Evolutionary conservation across 1,140 invertebrate genomes (phyloP).

Genomic region (Atopsyche davidsoni): DNA sequence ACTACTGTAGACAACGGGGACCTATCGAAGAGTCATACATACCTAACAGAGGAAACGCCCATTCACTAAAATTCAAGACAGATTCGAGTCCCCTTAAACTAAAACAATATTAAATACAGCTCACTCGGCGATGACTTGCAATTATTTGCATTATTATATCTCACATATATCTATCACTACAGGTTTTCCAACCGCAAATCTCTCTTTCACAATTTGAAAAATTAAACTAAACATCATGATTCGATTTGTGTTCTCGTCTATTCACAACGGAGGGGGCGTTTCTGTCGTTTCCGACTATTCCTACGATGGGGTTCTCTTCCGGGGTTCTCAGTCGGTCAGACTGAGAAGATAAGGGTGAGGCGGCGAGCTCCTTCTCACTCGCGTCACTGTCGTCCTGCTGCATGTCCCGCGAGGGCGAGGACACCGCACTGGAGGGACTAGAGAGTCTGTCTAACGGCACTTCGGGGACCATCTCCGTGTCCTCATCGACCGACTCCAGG

Average conservation of each 20-base stretch:
- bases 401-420: conserved; percentile 15
- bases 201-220: not conserved
- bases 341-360: not conserved
- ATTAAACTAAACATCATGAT: conserved; percentile 26
- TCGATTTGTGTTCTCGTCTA: conserved; percentile 25
- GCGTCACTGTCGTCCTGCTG: conserved; percentile 15
- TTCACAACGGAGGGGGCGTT: conserved; percentile 14
- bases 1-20: no score
- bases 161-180: no score
- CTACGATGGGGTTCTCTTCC: conserved; percentile 28
- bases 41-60: no score
- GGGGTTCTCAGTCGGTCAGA: conserved; percentile 13
- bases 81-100: not conserved
- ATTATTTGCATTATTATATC: no score
- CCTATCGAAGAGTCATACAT: no score
- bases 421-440: conserved; percentile 22
- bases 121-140: not conserved
- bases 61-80: no score
- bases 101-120: not conserved
- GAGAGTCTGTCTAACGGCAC: conserved; percentile 16
- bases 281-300: conserved; percentile 20
- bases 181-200: no score
- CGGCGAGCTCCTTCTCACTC: conserved; percentile 2
- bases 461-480: conserved; percentile 7
- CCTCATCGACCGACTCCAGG: not conserved